phyloP scores from a whole-genome alignment of 2,888 invertebrate genomes.

The Stenotaenia linearis region DNA sequence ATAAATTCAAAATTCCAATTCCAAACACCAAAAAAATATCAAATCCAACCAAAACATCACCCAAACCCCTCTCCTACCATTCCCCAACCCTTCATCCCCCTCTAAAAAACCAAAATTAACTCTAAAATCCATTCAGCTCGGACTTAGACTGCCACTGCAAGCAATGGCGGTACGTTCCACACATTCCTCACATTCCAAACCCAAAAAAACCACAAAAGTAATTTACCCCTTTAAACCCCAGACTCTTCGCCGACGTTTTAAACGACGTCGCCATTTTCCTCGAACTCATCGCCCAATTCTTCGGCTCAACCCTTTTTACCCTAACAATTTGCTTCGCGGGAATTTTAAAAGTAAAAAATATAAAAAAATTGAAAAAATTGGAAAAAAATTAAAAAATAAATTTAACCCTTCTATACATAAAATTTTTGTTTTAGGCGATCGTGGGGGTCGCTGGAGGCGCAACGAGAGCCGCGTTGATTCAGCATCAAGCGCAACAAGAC shows the following conservation, averaged over 20 bases:
- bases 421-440: constrained; percentile 65
- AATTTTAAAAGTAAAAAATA: constrained; percentile 42
- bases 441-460: constrained; percentile 85
- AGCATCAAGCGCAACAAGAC: constrained; percentile 77
- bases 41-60: too few species aligned
- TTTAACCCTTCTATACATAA: constrained; percentile 53
- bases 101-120: neutral
- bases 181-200: too few species aligned
- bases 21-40: too few species aligned
- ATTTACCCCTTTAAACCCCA: constrained; percentile 39
- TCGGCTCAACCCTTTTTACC: constrained; percentile 54
- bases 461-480: constrained; percentile 83
- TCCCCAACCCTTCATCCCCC: neutral
- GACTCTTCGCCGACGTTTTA: constrained; percentile 79
- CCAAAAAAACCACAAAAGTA: too few species aligned
- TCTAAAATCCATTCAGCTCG: constrained; percentile 50
- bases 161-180: constrained; percentile 72
- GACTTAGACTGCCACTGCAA: constrained; percentile 86
- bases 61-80: too few species aligned
- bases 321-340: constrained; percentile 49
- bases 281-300: constrained; percentile 73
- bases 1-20: too few species aligned
- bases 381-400: neutral
- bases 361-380: too few species aligned
- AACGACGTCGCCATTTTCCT: constrained; percentile 87